These are phyloP conservation scores for Camponotus fellah DNA, from an alignment of 2,888 invertebrate species.

Conservation along the genomic window DNA sequence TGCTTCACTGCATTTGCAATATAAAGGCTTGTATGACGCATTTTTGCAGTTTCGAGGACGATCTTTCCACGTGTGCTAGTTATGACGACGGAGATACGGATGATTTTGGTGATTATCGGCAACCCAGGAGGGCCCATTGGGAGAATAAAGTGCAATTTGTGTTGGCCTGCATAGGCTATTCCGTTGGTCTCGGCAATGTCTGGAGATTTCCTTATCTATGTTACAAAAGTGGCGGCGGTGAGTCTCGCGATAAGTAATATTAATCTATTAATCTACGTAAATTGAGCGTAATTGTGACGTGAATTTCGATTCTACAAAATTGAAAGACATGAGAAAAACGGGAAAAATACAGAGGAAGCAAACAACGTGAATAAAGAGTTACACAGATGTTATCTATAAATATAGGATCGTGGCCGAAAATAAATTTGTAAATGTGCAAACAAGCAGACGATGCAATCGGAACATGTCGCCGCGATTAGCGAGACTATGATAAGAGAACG, in stretches of 20 bases:
- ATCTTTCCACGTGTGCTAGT: conserved; percentile 92
- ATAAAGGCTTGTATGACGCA: conserved; percentile 5
- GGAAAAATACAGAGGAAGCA: too few relatives aligned
- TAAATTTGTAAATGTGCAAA: conserved; percentile 60
- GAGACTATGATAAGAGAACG: conserved; percentile 64
- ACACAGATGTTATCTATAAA: neutral
- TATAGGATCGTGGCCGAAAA: conserved; percentile 35
- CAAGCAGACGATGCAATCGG: conserved; percentile 41
- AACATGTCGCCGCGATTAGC: conserved; percentile 65
- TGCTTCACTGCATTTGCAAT: neutral
- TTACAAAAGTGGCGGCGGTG: conserved; percentile 96
- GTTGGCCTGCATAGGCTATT: conserved; percentile 95
- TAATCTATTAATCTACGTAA: conserved; percentile 14
- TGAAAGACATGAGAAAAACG: neutral
- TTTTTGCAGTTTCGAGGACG: conserved; percentile 91
- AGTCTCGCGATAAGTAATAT: conserved; percentile 75
- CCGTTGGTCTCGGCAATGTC: conserved; percentile 95
- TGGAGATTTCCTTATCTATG: conserved; percentile 98
- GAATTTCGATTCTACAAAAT: conserved; percentile 11
- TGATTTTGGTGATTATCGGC: conserved; percentile 87
- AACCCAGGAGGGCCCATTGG: conserved; percentile 94
- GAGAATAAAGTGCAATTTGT: conserved; percentile 96
- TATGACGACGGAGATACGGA: conserved; percentile 91
- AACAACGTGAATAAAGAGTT: neutral
- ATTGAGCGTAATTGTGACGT: neutral